These are phyloP conservation scores for Lymantria monacha DNA, from an alignment of 2,888 invertebrate genomes.

Conservation along the genomic window DNA sequence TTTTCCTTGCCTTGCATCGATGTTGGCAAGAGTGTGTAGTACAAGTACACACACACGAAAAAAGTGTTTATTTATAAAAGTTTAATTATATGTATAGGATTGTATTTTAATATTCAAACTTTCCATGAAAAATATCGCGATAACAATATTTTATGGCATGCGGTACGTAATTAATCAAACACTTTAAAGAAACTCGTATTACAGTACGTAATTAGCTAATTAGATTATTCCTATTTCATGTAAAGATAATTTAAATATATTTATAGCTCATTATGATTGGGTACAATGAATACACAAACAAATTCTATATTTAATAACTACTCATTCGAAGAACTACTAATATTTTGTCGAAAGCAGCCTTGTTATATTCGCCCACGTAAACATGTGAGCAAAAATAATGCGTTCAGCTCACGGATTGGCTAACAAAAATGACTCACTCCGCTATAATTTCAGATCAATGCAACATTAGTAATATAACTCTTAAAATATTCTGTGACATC, in stretches of 20 bases:
- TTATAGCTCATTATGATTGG: background rate
- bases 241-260: background rate
- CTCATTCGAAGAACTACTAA: conserved; percentile 56
- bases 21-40: no score
- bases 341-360: conserved; percentile 69
- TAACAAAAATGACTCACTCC: conserved; percentile 59
- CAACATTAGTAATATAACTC: conserved; percentile 53
- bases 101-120: no score
- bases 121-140: no score
- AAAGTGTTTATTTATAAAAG: no score
- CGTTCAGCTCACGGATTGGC: conserved; percentile 52
- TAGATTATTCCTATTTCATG: no score
- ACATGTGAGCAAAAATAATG: conserved; percentile 56
- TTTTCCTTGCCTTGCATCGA: no score
- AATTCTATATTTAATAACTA: conserved; percentile 54
- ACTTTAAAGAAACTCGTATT: no score
- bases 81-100: no score
- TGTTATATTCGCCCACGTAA: conserved; percentile 72
- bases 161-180: no score
- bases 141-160: no score
- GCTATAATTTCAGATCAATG: conserved; percentile 68
- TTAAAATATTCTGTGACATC: conserved; percentile 55
- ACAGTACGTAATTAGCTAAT: no score
- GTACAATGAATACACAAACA: conserved; percentile 4
- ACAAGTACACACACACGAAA: no score